Evolutionary conservation across 2,113 vertebrate genomes (phyloP), one percentile per base, ranked within the genome.

Genomic region (Passer domesticus): DNA sequence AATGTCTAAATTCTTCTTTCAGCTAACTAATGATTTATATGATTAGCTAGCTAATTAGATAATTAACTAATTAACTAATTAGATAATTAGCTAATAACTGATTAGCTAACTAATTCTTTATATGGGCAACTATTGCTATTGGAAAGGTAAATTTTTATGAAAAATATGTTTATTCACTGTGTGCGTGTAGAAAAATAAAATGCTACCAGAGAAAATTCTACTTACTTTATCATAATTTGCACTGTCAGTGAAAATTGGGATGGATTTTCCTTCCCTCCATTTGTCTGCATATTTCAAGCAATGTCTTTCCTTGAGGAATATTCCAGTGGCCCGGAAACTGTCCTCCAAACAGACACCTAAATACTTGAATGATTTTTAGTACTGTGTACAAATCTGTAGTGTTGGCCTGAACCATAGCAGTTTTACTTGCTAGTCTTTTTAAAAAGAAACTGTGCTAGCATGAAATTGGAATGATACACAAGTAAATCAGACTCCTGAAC

Each of bases 401-500:
- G 4, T 31, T 85, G 55, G 24, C 47, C 35, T 80, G 59, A 77
- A 74, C 33, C 17, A 49, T 28, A 59, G 33, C 21, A 74, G 27
- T 28, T 50, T 50, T 85, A 18, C 19, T 73, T 27, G 50, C 43
- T 50, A 22, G 7, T 21, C 23, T 63, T 47, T 66, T 86, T n/a
- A 56, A 66, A 79, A 88, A 83, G 41, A 72, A 87, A 59, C 19
- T 56, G 21, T 58, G 69, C 19, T 10, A 7, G 53, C 77, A 15
- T 92, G 79, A 93, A 92, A 78, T 63, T 86, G 75, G 60, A 90
- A 60, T 13, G 41, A 52, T 78, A 37, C 35, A 72, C 41, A 44
- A 86, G 79, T 70, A 83, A 90, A 90, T 81, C 68, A 79, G 56
- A 74, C 47, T 88, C 18, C n/a, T 90, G 85, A 93, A 80, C 92